Evolutionary conservation across 2,797 vertebrate species (phyloP), one percentile per base, ranked within the genome.

Genomic region (Enteromius afrohamiltoni): DNA sequence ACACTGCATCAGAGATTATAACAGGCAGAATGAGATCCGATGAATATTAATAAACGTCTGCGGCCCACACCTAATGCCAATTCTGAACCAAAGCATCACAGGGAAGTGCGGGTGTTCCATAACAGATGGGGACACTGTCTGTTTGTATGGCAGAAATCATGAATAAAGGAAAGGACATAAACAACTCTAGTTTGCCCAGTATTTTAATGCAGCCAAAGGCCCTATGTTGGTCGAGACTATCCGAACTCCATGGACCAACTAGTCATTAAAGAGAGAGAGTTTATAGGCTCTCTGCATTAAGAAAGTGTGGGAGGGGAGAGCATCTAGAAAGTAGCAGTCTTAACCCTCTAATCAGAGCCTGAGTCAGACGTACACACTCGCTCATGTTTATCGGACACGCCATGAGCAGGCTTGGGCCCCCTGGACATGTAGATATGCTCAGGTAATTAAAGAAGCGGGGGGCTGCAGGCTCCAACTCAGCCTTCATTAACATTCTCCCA

Each of bases 401-500:
- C 26, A 67, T 37, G 75, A 83, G 78, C 69, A 77, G 83, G 79
- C 69, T 68, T 45, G 45, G 64, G 75, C 29, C 81, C 86, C 77
- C 49, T 74, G 84, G 80, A 83, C 86, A 84, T 85, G 75, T 85
- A 88, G 85, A 89, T 86, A 77, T 77, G 83, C 79, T 78, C 75
- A 85, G 80, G 88, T 89, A 89, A 90, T 91, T 91, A 87, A 85
- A 83, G 64, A 69, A 80, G 31, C 37, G 79, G 68, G 65, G 79
- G 64, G 26, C 71, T 29, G 40, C n/a, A 55, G 83, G 83, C 82
- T 75, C 65, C 34, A 23, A 42, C 83, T 87, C 83, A 68, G 79
- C 83, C 81, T 85, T 87, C 87, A 90, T 91, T 85, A 90, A 86
- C 89, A 86, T 89, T 90, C 85, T 86, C 75, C 84, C 49, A 77